Conservation (phyloP, 2,888 invertebrate genomes). For the Drosophila paranaensis region DNA sequence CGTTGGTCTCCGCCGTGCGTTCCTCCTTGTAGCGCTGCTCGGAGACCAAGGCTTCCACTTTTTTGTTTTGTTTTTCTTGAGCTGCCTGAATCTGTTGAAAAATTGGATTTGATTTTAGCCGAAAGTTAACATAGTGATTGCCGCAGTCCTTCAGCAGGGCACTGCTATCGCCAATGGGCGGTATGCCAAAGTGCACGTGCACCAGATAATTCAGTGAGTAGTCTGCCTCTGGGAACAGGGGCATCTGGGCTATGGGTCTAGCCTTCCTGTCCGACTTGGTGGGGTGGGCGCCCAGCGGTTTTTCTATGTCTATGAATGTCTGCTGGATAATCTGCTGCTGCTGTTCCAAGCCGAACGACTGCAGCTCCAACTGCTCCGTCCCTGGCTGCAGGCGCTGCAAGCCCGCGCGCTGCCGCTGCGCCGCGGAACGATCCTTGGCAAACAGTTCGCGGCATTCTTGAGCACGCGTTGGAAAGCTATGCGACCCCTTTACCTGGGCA, state of each 20-base stretch:
- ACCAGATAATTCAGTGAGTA: constrained; percentile 5
- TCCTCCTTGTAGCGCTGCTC: constrained; percentile 56
- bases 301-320: constrained; percentile 41
- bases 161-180: constrained; percentile 18
- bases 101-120: neutral
- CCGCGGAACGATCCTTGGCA: constrained; percentile 25
- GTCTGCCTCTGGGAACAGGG: constrained; percentile 40
- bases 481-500: neutral
- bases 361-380: neutral
- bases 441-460: constrained; percentile 32
- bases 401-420: constrained; percentile 7
- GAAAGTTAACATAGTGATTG: constrained; percentile 39
- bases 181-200: constrained; percentile 35
- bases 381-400: constrained; percentile 4
- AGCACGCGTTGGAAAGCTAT: constrained; percentile 9
- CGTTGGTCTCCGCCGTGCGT: constrained; percentile 25
- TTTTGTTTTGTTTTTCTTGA: neutral
- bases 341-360: constrained; percentile 22
- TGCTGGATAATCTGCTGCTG: constrained; percentile 33
- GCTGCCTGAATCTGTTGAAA: neutral
- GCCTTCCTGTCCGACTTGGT: constrained; percentile 33
- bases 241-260: constrained; percentile 24
- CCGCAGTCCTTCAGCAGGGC: constrained; percentile 50
- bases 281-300: constrained; percentile 32
- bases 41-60: constrained; percentile 13